phyloP scores from a whole-genome alignment of 2,797 vertebrate genomes.

The Leptoclinus maculatus region DNA sequence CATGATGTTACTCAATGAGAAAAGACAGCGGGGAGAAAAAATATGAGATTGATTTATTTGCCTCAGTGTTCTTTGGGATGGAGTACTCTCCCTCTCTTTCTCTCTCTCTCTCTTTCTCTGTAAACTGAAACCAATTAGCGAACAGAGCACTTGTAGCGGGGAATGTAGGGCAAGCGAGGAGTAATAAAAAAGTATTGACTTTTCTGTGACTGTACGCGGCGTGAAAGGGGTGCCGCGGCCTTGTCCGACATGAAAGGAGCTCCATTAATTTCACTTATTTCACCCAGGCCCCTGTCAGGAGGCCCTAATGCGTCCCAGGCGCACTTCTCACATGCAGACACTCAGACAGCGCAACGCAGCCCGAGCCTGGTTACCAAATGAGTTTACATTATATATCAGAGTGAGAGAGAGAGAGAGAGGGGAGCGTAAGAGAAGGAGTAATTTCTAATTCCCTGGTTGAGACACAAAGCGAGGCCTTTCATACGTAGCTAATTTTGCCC shows the following conservation, averaged over 20 bases:
- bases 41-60: conserved; percentile 91
- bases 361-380: conserved; percentile 82
- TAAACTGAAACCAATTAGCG: conserved; percentile 93
- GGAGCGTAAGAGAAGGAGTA: conserved; percentile 66
- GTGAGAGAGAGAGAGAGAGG: conserved; percentile 44
- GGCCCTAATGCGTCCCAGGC: conserved; percentile 89
- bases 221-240: conserved; percentile 91
- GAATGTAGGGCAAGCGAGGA: conserved; percentile 93
- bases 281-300: conserved; percentile 90
- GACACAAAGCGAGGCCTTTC: conserved; percentile 79
- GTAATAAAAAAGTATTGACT: conserved; percentile 97
- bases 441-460: conserved; percentile 83
- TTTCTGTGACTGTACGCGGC: conserved; percentile 93
- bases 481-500: conserved; percentile 72
- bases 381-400: conserved; percentile 88
- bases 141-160: conserved; percentile 90
- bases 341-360: conserved; percentile 84
- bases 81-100: conserved; percentile 84
- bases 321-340: conserved; percentile 88
- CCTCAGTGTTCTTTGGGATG: conserved; percentile 89
- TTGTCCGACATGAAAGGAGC: conserved; percentile 92
- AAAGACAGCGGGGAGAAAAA: conserved; percentile 82
- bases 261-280: conserved; percentile 97
- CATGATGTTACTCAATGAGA: conserved; percentile 86
- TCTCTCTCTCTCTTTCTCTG: conserved; percentile 80